Base-by-base conservation (phyloP, 2,113 vertebrate species). In the Meleagris gallopavo region DNA sequence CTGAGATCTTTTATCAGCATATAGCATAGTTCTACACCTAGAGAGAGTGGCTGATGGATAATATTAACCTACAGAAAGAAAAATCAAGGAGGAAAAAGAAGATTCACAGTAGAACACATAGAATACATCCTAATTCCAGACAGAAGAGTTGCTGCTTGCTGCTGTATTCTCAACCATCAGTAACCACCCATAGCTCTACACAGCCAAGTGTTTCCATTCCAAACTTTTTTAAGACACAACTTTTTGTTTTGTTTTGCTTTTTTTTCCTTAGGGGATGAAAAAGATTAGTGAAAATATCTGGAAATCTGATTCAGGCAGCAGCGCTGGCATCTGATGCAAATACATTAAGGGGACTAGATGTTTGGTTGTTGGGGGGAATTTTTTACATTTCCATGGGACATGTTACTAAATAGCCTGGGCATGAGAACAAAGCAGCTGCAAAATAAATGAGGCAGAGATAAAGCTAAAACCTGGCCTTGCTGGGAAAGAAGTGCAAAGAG, bases 351-450 rank as follows among this genome's bases (percentile, higher is more conserved):
- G 85, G 65, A 80, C 25, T 83, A 29, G 78, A 83, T 88, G 43
- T 57, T 65, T 83, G 84, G 74, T 50, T 86, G 70, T 72, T 70
- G 60, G n/a, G 84, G 45, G 18, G 5, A 6, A 40, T 40, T 24
- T 91, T 89, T 65, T 72, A 48, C 66, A 34, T 89, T 93, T 96
- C 90, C 64, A 86, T 60, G 55, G 81, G 86, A 96, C 67, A 3
- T 76, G 92, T 38, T 84, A 79, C 90, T 97, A 96, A 96, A 96
- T 91, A 95, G 95, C 71, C 80, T 95, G 90, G 95, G 93, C 93
- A 91, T 2, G 61, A 86, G 93, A 96, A 92, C 91, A 95, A 94
- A 96, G 96, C 95, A 97, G 96, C 97, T 97, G 97, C 95, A 93
- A 87, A 96, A 78, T 70, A 91, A 97, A 97, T 93, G 96, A 97